Evolutionary conservation across 1,140 invertebrate species (phyloP).

Genomic region (Orius insidiosus): DNA sequence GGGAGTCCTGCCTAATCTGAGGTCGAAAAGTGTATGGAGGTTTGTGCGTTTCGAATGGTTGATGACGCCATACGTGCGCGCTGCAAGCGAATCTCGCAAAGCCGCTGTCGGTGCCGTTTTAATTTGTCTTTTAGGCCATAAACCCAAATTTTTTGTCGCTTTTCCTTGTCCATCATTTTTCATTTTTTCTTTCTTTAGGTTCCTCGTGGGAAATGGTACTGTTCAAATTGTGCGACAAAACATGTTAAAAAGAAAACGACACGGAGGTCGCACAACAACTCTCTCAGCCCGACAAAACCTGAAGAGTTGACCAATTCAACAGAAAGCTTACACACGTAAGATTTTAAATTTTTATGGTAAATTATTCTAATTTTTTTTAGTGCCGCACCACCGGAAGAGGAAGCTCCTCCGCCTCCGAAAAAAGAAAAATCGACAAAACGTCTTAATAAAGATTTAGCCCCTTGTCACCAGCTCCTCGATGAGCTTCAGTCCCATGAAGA

Average conservation of each 20-base stretch:
- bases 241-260: conserved; percentile 46
- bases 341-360: no score
- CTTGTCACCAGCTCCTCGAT: conserved; percentile 41
- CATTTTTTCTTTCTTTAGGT: no score
- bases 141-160: no score
- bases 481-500: conserved; percentile 83
- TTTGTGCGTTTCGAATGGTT: no score
- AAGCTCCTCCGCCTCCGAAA: conserved; percentile 22
- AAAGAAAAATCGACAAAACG: conserved; percentile 57
- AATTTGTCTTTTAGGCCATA: no score
- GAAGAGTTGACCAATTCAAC: conserved; percentile 10
- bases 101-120: no score
- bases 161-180: no score
- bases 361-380: no score
- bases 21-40: no score
- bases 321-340: conserved; percentile 14
- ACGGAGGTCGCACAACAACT: conserved; percentile 12
- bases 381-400: conserved; percentile 19
- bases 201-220: conserved; percentile 74
- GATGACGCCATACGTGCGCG: no score
- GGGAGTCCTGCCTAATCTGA: no score
- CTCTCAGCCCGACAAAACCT: conserved; percentile 12
- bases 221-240: conserved; percentile 59
- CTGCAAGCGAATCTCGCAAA: no score
- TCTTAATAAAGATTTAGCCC: conserved; percentile 56